These are phyloP conservation scores for Drosophila neutralis DNA, from an alignment of 2,888 invertebrate genomes.

Conservation along the genomic window DNA sequence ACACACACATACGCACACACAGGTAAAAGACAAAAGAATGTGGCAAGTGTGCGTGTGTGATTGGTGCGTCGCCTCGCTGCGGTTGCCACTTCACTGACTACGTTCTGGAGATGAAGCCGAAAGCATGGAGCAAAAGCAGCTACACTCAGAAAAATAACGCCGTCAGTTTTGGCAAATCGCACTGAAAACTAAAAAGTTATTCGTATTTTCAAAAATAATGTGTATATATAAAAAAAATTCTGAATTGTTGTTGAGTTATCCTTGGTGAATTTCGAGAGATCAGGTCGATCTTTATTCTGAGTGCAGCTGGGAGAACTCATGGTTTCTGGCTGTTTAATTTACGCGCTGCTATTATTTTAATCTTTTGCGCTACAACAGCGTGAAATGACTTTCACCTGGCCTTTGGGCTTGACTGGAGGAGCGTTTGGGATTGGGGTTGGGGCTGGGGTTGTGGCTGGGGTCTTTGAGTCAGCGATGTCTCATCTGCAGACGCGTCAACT, in stretches of 20 bases:
- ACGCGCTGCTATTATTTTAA: constrained; percentile 82
- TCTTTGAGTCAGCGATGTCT: constrained; percentile 11
- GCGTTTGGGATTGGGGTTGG: background rate
- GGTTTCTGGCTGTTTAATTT: constrained; percentile 73
- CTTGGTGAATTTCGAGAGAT: background rate
- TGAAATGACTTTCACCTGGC: constrained; percentile 82
- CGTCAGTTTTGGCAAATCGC: fast-evolving
- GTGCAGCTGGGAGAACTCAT: constrained; percentile 1
- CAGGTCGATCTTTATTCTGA: background rate
- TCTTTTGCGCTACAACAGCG: constrained; percentile 81
- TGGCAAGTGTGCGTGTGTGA: constrained; percentile 21
- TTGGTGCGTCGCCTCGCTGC: constrained; percentile 29
- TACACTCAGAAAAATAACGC: background rate
- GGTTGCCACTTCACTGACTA: constrained; percentile 68
- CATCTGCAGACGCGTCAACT: constrained; percentile 20
- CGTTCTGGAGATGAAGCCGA: background rate
- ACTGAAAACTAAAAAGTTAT: background rate
- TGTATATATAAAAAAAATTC: background rate
- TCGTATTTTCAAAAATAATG: background rate
- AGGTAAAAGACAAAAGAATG: constrained; percentile 55
- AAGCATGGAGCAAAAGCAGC: background rate
- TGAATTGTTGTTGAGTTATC: background rate
- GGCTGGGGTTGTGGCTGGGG: background rate
- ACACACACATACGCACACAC: background rate
- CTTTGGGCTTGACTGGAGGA: constrained; percentile 31